Base-by-base conservation (phyloP, 2,797 vertebrate genomes). In the Parambassis ranga region DNA sequence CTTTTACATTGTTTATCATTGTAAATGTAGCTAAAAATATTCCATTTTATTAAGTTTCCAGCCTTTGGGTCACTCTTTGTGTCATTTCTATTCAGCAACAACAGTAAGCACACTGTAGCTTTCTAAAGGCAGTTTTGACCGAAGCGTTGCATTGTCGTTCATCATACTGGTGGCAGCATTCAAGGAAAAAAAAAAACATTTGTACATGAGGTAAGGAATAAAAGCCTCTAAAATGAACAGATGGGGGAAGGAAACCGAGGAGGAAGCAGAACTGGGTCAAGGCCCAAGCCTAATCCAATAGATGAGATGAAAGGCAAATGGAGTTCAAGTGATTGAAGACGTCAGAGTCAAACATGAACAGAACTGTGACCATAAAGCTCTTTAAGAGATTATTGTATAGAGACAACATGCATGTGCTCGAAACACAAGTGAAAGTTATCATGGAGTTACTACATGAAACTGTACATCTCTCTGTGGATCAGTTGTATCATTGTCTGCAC, bases 281-380 rank as follows among this genome's bases (percentile, higher is more conserved):
- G 46, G 71, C 60, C 51, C 68, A 57, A 42, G 63, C 68, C 24
- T 77, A 76, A 85, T 65, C 79, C 70, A 81, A 80, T 48, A 57
- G 73, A 78, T 52, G 62, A 67, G 72, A 82, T 83, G 65, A 81
- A 79, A 81, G 52, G 35, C 18, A 73, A 42, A 64, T 31, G 64
- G 46, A 67, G 63, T 58, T 60, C 38, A 52, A 67, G 37, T 50
- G 48, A 76, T 63, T n/a, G n/a, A n/a, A n/a, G n/a, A n/a, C n/a
- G n/a, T n/a, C n/a, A n/a, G n/a, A n/a, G n/a, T n/a, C n/a, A n/a
- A n/a, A n/a, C n/a, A n/a, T n/a, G n/a, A n/a, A n/a, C n/a, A n/a
- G n/a, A n/a, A n/a, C n/a, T n/a, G n/a, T n/a, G n/a, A n/a, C n/a
- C n/a, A n/a, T n/a, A n/a, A n/a, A n/a, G n/a, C n/a, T n/a, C n/a